Percentiles rank a stretch among this genome's conserved stretches.
Conservation (phyloP, 2,113 vertebrate genomes). For the Eubucco bourcierii region DNA sequence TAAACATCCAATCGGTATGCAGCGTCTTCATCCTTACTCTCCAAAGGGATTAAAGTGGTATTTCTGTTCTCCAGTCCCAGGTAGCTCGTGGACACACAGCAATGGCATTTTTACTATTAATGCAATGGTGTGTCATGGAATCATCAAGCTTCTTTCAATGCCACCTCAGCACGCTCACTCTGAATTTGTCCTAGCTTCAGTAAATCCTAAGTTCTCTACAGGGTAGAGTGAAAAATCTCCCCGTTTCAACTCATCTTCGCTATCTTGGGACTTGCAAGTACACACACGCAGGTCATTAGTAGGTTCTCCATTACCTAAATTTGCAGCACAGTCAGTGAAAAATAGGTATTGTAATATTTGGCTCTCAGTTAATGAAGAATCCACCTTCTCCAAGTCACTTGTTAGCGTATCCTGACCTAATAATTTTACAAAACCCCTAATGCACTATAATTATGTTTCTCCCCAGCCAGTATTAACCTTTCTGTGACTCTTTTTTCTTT, state of each 20-base stretch:
- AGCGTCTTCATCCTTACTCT: no score
- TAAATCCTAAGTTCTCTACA: background rate
- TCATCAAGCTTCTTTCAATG: background rate
- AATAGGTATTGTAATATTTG: constrained; percentile 7
- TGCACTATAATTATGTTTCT: constrained; percentile 86
- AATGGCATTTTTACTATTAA: background rate
- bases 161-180: background rate
- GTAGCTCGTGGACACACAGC: no score
- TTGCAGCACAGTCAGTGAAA: background rate
- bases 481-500: constrained; percentile 78
- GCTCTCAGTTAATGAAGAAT: constrained; percentile 67
- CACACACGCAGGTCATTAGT: background rate
- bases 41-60: no score
- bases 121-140: background rate
- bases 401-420: constrained; percentile 86
- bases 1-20: no score
- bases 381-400: constrained; percentile 75
- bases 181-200: background rate
- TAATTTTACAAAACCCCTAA: constrained; percentile 87
- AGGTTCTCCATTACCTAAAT: background rate
- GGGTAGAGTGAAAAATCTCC: background rate
- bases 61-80: no score
- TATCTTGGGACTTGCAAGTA: background rate
- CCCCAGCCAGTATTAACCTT: constrained; percentile 86
- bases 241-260: background rate